These are phyloP conservation scores for Zelostemma sp. DNA, from an alignment of 1,140 invertebrate genomes.

Conservation along the genomic window DNA sequence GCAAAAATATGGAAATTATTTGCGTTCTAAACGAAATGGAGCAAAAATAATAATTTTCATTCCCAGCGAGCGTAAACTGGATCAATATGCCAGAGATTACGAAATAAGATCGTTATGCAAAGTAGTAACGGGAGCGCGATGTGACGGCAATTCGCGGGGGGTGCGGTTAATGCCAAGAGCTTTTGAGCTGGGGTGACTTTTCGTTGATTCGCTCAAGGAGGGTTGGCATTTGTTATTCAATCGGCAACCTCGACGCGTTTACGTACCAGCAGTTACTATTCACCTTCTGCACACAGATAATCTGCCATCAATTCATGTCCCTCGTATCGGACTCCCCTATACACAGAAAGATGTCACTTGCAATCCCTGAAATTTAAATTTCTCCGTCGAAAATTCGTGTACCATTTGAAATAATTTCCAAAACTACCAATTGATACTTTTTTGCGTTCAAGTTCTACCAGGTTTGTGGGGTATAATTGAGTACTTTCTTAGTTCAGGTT, in stretches of 20 bases:
- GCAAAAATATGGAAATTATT: background rate
- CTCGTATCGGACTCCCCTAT: slow-evolving; percentile 23
- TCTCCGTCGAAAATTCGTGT: slow-evolving; percentile 7
- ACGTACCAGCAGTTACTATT: slow-evolving; percentile 43
- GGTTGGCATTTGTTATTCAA: slow-evolving; percentile 69
- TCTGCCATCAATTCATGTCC: slow-evolving; percentile 8
- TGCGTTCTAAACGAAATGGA: background rate
- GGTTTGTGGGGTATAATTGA: slow-evolving; percentile 38
- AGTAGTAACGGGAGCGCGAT: slow-evolving; percentile 40
- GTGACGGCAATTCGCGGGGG: slow-evolving; percentile 53
- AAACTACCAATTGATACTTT: too few relatives aligned
- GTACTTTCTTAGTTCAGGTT: slow-evolving; percentile 46
- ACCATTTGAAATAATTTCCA: too few relatives aligned
- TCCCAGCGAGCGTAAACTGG: slow-evolving; percentile 50
- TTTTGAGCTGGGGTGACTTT: slow-evolving; percentile 57
- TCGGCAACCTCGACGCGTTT: slow-evolving; percentile 54
- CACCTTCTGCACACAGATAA: slow-evolving; percentile 20
- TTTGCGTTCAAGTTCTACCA: too few relatives aligned
- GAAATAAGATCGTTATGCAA: slow-evolving; percentile 69
- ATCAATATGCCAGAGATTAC: slow-evolving; percentile 68
- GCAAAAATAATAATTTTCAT: slow-evolving; percentile 40
- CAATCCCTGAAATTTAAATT: slow-evolving; percentile 26
- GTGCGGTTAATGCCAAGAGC: slow-evolving; percentile 63
- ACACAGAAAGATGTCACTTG: slow-evolving; percentile 18
- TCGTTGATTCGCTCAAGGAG: slow-evolving; percentile 63